These are phyloP conservation scores for Mustela erminea DNA, from an alignment of 2,797 vertebrate species.

Conservation along the genomic window DNA sequence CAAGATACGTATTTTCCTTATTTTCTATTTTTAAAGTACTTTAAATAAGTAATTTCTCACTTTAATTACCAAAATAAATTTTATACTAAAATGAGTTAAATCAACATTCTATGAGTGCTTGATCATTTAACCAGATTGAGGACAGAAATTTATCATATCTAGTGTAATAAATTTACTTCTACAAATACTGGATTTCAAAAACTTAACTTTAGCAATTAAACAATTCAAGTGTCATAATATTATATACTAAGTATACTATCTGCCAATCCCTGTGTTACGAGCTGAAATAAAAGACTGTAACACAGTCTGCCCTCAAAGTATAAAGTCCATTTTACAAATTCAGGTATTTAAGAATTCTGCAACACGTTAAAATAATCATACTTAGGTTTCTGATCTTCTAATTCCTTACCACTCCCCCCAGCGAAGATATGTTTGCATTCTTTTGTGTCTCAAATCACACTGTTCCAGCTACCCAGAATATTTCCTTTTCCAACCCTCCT, in stretches of 20 bases:
- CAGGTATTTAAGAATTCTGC: conserved; percentile 19
- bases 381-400: conserved; percentile 34
- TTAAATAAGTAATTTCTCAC: conserved; percentile 2
- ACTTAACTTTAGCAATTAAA: conserved; percentile 25
- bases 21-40: conserved; percentile 44
- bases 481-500: neutral
- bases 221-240: neutral
- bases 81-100: conserved; percentile 39
- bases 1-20: neutral
- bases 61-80: conserved; percentile 40
- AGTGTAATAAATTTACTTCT: conserved; percentile 16
- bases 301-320: neutral
- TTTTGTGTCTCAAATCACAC: neutral
- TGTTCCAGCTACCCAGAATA: neutral
- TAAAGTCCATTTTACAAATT: conserved; percentile 25
- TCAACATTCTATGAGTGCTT: conserved; percentile 2
- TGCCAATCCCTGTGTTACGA: neutral
- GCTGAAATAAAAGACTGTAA: neutral
- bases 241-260: neutral
- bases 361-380: conserved; percentile 21
- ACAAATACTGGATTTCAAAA: conserved; percentile 37
- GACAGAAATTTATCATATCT: conserved; percentile 5
- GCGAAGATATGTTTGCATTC: neutral
- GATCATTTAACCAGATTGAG: neutral
- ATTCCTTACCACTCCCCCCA: neutral